These are phyloP conservation scores for Garra rufa DNA, from an alignment of 2,113 vertebrate species.

Conservation along the genomic window DNA sequence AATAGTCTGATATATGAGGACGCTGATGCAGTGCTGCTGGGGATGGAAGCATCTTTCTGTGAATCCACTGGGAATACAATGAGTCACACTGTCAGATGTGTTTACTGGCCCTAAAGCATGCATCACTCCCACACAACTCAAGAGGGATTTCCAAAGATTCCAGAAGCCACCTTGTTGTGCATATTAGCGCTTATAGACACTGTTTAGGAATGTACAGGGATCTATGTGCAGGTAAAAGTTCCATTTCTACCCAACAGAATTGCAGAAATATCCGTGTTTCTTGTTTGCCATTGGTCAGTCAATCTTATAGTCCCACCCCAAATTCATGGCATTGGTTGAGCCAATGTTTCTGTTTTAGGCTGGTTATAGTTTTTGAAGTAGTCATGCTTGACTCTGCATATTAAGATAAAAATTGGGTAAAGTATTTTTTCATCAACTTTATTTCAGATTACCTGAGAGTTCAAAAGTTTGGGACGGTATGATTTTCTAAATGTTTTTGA, in stretches of 20 bases:
- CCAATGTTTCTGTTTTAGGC: not conserved
- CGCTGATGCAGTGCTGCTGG: not conserved
- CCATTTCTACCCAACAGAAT: not conserved
- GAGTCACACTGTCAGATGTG: conserved; percentile 29
- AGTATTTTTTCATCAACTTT: no score
- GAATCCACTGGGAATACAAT: conserved; percentile 27
- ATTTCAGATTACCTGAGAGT: no score
- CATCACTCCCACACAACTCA: not conserved
- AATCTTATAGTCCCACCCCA: not conserved
- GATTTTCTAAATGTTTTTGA: no score
- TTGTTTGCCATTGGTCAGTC: not conserved
- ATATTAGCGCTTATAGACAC: not conserved
- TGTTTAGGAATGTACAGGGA: not conserved
- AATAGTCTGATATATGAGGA: conserved; percentile 2
- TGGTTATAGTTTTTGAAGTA: not conserved
- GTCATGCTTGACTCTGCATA: not conserved
- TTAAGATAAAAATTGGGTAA: not conserved
- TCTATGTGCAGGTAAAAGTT: not conserved
- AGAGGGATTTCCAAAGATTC: conserved; percentile 4
- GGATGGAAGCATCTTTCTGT: conserved; percentile 17
- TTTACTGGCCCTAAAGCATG: conserved; percentile 12
- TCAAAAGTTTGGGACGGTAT: no score
- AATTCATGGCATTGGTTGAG: not conserved
- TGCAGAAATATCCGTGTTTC: not conserved
- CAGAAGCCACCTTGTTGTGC: not conserved